Evolutionary conservation across 2,888 invertebrate species (phyloP).

Genomic region (Meiosimyza platycephala): DNA sequence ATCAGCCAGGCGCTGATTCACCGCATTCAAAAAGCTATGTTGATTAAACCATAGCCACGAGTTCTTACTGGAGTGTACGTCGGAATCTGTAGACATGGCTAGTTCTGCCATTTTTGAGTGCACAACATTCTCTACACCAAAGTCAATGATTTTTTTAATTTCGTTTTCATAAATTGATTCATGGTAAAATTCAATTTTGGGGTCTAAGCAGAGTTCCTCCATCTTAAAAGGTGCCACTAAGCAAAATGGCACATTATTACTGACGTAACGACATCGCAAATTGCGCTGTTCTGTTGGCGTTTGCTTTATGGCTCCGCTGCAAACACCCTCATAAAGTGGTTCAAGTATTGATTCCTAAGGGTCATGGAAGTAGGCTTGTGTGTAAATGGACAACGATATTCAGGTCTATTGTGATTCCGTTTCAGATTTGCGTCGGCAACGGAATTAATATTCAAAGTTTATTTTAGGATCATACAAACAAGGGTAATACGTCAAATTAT

Average conservation of each 20-base stretch:
- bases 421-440: too few relatives aligned
- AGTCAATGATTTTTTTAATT: constrained; percentile 69
- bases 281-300: constrained; percentile 51
- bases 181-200: constrained; percentile 70
- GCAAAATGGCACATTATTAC: constrained; percentile 47
- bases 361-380: too few relatives aligned
- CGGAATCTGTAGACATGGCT: constrained; percentile 69
- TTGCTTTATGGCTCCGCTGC: constrained; percentile 54
- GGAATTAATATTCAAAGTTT: too few relatives aligned
- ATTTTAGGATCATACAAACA: too few relatives aligned
- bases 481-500: too few relatives aligned
- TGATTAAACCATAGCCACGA: constrained; percentile 68
- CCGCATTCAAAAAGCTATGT: constrained; percentile 59
- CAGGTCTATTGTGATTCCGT: too few relatives aligned
- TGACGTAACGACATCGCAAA: constrained; percentile 54
- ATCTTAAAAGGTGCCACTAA: constrained; percentile 66
- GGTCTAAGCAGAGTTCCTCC: constrained; percentile 70
- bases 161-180: constrained; percentile 71
- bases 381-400: too few relatives aligned
- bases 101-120: constrained; percentile 73
- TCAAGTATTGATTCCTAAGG: constrained; percentile 16
- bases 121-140: constrained; percentile 69
- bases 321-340: constrained; percentile 66
- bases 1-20: constrained; percentile 77
- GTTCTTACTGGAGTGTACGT: constrained; percentile 77